Evolutionary conservation across 2,888 invertebrate species (phyloP), one percentile per base, ranked within the genome.

Genomic region (Endotricha flammealis): DNA sequence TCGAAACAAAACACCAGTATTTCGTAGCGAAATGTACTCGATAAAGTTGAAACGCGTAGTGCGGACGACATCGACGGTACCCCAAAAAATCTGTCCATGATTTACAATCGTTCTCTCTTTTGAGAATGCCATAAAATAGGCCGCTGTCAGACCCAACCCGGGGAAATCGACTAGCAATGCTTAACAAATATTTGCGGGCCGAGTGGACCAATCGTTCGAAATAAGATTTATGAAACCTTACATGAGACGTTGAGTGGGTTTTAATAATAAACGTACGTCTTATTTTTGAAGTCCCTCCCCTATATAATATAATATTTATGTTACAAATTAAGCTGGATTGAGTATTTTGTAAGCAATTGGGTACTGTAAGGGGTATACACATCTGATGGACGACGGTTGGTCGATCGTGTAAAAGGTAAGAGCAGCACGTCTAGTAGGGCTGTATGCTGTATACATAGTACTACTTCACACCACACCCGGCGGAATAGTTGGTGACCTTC

Each of bases 41-140:
- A 59, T 57, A 46, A 57, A 54, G 57, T 55, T 41, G 49, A 48
- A 50, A 53, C 34, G 39, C 42, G 36, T 29, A 42, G 48, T 48
- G 53, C 42, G 32, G 49, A 51, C 53, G 52, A 47, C 48, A 41
- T 13, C 13, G 39, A 39, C 46, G 38, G 34, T 34, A 34, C 50
- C 54, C 50, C 42, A 42, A 72, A 74, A 73, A 75, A 74, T 70
- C 70, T 74, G 74, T 59, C 48, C 53, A 64, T 78, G 78, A 80
- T 79, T 80, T 79, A 80, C 65, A 57, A 53, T 51, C 55, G 54
- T 58, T 55, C 59, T 62, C 64, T 63, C 66, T 65, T 64, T 65
- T 51, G 66, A 75, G 74, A 60, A 71, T 57, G 68, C 72, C 65
- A 79, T 82, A 82, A 82, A 82, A 63, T 64, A 76, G 72, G 54